Percentiles rank a stretch among this genome's conserved stretches.
Evolutionary conservation across 2,113 vertebrate species (phyloP).

Genomic region (Podiceps cristatus): DNA sequence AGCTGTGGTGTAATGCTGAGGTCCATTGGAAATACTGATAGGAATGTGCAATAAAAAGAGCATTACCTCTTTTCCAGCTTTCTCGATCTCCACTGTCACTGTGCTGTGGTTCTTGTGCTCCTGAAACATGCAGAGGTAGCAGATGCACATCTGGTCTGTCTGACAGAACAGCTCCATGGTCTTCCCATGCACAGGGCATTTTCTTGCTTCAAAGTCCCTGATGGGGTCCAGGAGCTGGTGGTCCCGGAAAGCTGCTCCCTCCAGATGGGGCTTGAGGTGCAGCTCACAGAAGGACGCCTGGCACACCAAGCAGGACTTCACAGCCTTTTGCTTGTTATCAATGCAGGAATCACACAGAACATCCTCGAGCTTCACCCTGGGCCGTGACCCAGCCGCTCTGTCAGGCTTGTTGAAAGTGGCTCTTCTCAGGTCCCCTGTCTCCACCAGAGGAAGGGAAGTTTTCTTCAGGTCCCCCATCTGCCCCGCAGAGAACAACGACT

Average conservation of each 20-base stretch:
- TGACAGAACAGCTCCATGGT: slow-evolving; percentile 93
- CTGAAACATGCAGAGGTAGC: slow-evolving; percentile 90
- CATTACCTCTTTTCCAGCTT: slow-evolving; percentile 84
- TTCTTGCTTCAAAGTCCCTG: slow-evolving; percentile 84
- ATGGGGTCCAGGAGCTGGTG: slow-evolving; percentile 92
- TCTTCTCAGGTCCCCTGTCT: slow-evolving; percentile 65
- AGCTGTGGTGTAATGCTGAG: background rate
- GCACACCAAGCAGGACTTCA: slow-evolving; percentile 94
- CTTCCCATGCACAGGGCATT: slow-evolving; percentile 86
- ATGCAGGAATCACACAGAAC: slow-evolving; percentile 94
- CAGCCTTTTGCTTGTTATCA: slow-evolving; percentile 88
- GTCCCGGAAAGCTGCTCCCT: slow-evolving; percentile 92
- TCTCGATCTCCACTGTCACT: slow-evolving; percentile 85
- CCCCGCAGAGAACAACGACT: slow-evolving; percentile 30
- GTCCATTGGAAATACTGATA: background rate
- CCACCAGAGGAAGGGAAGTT: slow-evolving; percentile 51
- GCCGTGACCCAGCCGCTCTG: slow-evolving; percentile 3
- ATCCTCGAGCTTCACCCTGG: slow-evolving; percentile 75
- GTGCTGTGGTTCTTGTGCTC: slow-evolving; percentile 88
- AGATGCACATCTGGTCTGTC: slow-evolving; percentile 89
- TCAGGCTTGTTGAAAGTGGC: slow-evolving; percentile 63
- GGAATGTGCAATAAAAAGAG: background rate
- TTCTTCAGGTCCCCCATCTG: slow-evolving; percentile 72
- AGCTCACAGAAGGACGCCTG: slow-evolving; percentile 93
- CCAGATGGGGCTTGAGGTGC: slow-evolving; percentile 92